Evolutionary conservation across 2,888 invertebrate species (phyloP).

Genomic region (Toxonevra muliebris): DNA sequence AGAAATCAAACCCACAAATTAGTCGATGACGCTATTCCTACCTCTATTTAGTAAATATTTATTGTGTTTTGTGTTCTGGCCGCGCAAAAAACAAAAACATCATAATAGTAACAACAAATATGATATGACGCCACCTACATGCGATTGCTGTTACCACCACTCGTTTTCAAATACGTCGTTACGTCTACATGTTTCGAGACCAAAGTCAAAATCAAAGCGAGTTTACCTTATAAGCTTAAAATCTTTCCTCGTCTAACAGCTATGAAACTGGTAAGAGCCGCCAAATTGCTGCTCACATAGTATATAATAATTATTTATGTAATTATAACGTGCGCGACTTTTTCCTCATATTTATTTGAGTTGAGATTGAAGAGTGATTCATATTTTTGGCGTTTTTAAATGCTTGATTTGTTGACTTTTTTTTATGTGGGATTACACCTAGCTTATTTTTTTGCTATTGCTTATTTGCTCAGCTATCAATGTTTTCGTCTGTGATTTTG

Average conservation of each 20-base stretch:
- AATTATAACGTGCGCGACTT: too few species aligned
- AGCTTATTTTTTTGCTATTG: too few species aligned
- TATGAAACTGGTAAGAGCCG: neutral
- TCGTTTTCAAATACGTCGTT: neutral
- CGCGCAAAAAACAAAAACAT: conserved; percentile 1
- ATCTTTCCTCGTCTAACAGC: conserved; percentile 6
- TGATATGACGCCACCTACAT: conserved; percentile 7
- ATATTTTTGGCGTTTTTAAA: too few species aligned
- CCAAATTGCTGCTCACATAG: too few species aligned
- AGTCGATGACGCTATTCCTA: conserved; percentile 17
- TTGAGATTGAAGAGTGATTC: too few species aligned
- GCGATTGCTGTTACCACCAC: neutral
- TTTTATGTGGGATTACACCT: too few species aligned
- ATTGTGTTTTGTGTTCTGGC: conserved; percentile 7
- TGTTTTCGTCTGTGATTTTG: too few species aligned
- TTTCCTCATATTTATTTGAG: too few species aligned
- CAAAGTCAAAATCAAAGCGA: neutral
- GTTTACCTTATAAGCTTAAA: conserved; percentile 27
- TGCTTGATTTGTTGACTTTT: too few species aligned
- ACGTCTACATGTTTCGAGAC: neutral
- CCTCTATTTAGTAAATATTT: conserved; percentile 13
- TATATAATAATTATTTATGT: too few species aligned
- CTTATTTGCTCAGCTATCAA: too few species aligned
- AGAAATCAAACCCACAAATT: conserved; percentile 10
- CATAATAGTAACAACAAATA: neutral